Base-by-base conservation (phyloP, 1,140 invertebrate genomes). In the Drosophila nannoptera region DNA sequence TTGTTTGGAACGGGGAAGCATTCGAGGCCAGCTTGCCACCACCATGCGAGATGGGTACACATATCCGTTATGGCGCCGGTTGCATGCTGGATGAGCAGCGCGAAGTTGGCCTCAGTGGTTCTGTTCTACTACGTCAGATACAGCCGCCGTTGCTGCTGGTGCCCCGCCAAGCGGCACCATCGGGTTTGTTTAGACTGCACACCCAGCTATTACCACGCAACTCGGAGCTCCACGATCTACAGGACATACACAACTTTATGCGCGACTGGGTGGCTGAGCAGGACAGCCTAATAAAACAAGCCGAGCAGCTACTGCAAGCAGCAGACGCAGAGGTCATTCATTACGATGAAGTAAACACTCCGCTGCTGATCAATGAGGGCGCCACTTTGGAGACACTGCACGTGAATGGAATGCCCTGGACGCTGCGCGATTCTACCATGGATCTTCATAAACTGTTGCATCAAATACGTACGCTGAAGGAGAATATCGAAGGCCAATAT, bases 1-100 rank as follows among this genome's bases (percentile, higher is more conserved):
- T 92, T 0, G 82, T 90, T 2, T 91, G 91, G 88, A 89, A 91
- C 64, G 90, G 90, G 3, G 78, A 88, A 36, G 82, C 88, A 2
- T 92, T 92, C 66, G 86, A 89, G 52, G 73, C 89, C 31, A 90
- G 90, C 29, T 73, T 90, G 55, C 90, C 90, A 33, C 72, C 90
- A 7, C 80, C 87, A 4, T 92, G 91, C 67, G 50, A 67, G 8
- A 60, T 88, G 46, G 89, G 81, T 49, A 73, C 72, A 4, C 87
- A 90, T 12, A 53, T 16, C 1, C 59, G 50, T 9, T 68, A 75
- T 49, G 89, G 90, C 0, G 77, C 90, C 5, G 65, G 67, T 53
- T 92, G 91, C 69, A 65, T 91, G 56, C 50, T 90, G 35, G 90
- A 90, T 50, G 73, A 82, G 33, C 73, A 88, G 50, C 71, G 77